A percentile compares a stretch with the other conserved stretches of the same genome.
phyloP scores from a whole-genome alignment of 2,113 vertebrate species.

The Corynorhinus townsendii region DNA sequence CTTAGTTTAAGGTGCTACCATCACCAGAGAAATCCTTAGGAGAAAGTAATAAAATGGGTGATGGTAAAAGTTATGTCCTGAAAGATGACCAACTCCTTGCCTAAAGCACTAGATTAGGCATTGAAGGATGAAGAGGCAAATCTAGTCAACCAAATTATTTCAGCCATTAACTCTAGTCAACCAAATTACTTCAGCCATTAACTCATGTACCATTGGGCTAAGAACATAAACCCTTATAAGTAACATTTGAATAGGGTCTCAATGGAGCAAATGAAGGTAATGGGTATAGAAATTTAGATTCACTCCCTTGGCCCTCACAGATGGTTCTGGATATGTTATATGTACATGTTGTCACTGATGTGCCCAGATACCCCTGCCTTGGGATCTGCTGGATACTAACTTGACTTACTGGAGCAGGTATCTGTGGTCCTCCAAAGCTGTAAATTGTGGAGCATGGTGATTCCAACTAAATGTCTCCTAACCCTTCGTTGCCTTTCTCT shows the following conservation, averaged over 20 bases:
- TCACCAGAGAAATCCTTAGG: not conserved
- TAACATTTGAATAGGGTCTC: not conserved
- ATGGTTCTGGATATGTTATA: slow-evolving; percentile 40
- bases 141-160: not conserved
- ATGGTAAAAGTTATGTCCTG: not conserved
- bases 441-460: not conserved
- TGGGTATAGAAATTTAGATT: not conserved
- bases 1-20: not conserved
- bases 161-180: not conserved
- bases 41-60: not conserved
- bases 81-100: not conserved
- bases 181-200: not conserved
- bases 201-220: not conserved
- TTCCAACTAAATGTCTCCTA: slow-evolving; percentile 13
- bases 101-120: not conserved
- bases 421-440: not conserved
- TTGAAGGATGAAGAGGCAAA: not conserved
- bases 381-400: slow-evolving; percentile 42
- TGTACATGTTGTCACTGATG: slow-evolving; percentile 9
- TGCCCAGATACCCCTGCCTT: slow-evolving; percentile 23
- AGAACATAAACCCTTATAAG: not conserved
- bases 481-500: slow-evolving; percentile 48
- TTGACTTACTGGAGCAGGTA: slow-evolving; percentile 43
- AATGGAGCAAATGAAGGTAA: not conserved
- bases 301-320: slow-evolving; percentile 56